These are phyloP conservation scores for Callospermophilus lateralis DNA, from an alignment of 2,113 vertebrate species.

Conservation along the genomic window DNA sequence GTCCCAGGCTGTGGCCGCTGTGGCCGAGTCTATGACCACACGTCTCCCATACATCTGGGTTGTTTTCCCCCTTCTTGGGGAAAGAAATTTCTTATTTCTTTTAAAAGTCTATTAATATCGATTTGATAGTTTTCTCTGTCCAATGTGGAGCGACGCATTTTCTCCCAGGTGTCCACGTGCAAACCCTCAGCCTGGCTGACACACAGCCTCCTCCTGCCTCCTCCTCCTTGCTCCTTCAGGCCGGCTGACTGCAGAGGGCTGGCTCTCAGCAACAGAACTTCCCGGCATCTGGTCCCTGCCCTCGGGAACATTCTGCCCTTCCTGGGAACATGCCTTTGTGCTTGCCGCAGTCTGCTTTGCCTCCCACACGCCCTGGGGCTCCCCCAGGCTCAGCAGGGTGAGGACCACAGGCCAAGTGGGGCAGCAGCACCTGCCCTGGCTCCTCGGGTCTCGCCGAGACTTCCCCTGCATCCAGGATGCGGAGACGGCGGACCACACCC, in stretches of 20 bases:
- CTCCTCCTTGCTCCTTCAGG: background rate
- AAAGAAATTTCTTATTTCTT: background rate
- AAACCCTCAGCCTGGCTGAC: fast-evolving
- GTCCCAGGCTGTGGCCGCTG: fast-evolving
- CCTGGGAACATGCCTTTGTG: background rate
- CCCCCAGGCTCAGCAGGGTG: background rate
- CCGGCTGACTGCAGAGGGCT: background rate
- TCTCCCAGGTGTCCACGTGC: background rate
- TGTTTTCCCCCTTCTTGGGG: fast-evolving
- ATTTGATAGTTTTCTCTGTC: background rate
- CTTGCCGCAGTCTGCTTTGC: background rate
- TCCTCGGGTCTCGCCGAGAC: background rate
- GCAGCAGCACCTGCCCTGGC: background rate
- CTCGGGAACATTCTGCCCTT: slow-evolving; percentile 65
- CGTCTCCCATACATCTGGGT: fast-evolving
- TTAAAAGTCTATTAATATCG: background rate
- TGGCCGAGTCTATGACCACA: fast-evolving
- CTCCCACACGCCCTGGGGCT: background rate
- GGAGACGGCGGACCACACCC: fast-evolving
- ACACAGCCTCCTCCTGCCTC: fast-evolving
- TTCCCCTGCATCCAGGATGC: background rate
- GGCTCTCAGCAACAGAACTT: background rate
- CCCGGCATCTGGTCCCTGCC: slow-evolving; percentile 19
- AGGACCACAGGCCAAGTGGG: background rate
- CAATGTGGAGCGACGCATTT: background rate